These are phyloP conservation scores for Ormyrus rosae DNA, from an alignment of 2,888 invertebrate genomes.

Conservation along the genomic window DNA sequence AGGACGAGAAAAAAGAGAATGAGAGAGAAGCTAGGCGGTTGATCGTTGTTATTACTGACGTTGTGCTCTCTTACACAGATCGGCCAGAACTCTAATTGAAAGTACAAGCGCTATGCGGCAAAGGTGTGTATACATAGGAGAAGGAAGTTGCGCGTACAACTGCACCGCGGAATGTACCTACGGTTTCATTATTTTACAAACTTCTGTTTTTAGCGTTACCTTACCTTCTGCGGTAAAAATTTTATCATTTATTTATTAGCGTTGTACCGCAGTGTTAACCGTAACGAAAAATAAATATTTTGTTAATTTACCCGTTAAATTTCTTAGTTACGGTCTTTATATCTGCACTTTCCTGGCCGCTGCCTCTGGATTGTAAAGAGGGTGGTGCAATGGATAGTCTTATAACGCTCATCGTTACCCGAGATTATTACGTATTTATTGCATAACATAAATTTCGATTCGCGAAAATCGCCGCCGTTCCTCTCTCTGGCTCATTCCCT, in stretches of 20 bases:
- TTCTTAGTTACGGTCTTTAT: too few relatives aligned
- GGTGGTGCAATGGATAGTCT: neutral
- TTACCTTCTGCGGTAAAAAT: too few relatives aligned
- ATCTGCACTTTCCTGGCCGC: too few relatives aligned
- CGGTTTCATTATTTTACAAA: too few relatives aligned
- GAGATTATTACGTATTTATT: conserved; percentile 34
- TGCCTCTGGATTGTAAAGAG: conserved; percentile 17
- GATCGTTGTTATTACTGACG: conserved; percentile 31
- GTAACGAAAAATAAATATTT: too few relatives aligned
- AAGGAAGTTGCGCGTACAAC: too few relatives aligned
- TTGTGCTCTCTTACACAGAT: neutral
- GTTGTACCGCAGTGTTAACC: too few relatives aligned
- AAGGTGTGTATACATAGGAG: too few relatives aligned
- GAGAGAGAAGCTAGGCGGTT: neutral
- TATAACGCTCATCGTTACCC: conserved; percentile 4
- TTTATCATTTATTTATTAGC: too few relatives aligned
- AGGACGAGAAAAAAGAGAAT: neutral
- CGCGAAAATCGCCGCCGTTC: neutral
- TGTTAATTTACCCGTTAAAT: too few relatives aligned
- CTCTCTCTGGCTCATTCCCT: neutral
- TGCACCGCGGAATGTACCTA: too few relatives aligned
- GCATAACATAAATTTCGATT: conserved; percentile 33
- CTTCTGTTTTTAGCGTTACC: too few relatives aligned
- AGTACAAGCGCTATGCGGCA: conserved; percentile 34
- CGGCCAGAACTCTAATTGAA: conserved; percentile 35